Conservation (phyloP, 2,797 vertebrate species). For the Triplophysa yarkandensis region DNA sequence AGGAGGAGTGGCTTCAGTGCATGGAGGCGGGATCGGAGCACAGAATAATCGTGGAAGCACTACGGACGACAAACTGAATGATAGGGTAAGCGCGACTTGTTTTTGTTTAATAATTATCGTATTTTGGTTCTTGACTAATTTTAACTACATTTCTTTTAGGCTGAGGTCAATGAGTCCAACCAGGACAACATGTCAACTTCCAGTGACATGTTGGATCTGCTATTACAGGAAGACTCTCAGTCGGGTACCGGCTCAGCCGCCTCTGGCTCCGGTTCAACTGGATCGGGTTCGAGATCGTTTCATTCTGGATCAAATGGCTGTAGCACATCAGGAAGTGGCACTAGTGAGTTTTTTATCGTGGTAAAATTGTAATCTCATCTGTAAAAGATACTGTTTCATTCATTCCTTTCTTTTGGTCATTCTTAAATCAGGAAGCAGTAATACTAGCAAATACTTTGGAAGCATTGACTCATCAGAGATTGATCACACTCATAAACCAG, state of each 20-base stretch:
- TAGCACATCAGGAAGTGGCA: conserved; percentile 76
- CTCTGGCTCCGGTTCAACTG: conserved; percentile 68
- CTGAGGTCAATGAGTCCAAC: conserved; percentile 70
- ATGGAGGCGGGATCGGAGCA: conserved; percentile 20
- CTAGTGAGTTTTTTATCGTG: conserved; percentile 64
- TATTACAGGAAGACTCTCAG: conserved; percentile 75
- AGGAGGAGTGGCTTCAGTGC: conserved; percentile 19
- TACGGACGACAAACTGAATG: conserved; percentile 43
- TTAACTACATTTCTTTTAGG: conserved; percentile 54
- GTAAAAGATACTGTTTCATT: not conserved
- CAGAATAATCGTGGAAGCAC: conserved; percentile 30
- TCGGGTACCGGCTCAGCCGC: conserved; percentile 75
- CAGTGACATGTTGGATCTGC: conserved; percentile 75
- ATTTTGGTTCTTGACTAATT: not conserved
- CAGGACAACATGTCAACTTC: conserved; percentile 76
- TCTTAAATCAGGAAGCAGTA: conserved; percentile 71
- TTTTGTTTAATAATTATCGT: not conserved
- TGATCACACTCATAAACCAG: conserved; percentile 65
- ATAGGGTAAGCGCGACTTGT: conserved; percentile 47
- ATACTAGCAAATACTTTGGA: conserved; percentile 81
- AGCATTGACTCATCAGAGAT: conserved; percentile 79
- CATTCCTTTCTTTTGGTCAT: not conserved
- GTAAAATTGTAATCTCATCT: not conserved
- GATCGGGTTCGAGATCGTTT: conserved; percentile 67
- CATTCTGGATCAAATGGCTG: conserved; percentile 68